Evolutionary conservation across 2,888 invertebrate species (phyloP), one percentile per base, ranked within the genome.

Genomic region (Crepidodera aurea): DNA sequence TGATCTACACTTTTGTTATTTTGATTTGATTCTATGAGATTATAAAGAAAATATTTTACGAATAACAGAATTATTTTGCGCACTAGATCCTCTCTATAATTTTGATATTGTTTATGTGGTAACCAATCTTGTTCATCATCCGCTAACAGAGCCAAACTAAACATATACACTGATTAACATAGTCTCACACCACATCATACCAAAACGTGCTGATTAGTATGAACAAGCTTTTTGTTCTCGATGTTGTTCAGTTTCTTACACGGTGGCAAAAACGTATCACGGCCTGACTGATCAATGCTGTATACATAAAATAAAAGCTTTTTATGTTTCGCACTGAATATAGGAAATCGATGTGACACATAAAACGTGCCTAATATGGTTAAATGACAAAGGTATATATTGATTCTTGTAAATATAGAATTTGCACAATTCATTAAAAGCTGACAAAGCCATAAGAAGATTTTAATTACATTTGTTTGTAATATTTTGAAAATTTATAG

Each of bases 281-380:
- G 12, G 44, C 19, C 32, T 46, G 32, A 19, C 39, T 37, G 51
- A 54, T 58, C 53, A 40, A 46, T 54, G 56, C 37, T 54, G 51
- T 54, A 58, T 53, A 54, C 29, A 51, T 57, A 58, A 54, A 54
- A 58, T 64, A 50, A 55, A 22, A 54, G 65, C 65, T 61, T 65
- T 65, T 29, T 61, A 61, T 65, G 65, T 65, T 51, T 59, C 44
- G 59, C 65, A 65, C 61, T 56, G 25, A 16, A 22, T 4, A 34
- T 34, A 6, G 13, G 8, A 40, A 18, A 51, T 44, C 40, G 32
- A 44, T 42, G 16, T 40, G 22, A 13, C 22, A n/a, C 13, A n/a
- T 37, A 15, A 22, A 51, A 27, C 29, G 58, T 51, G 42, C 58
- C 29, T 19, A 39, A 18, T 40, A 51, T 58, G 27, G 27, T 3